A percentile compares a stretch with the other conserved stretches of the same genome.
These are phyloP conservation scores for Chironomus striatipennis DNA, from an alignment of 1,140 invertebrate genomes.

Conservation along the genomic window DNA sequence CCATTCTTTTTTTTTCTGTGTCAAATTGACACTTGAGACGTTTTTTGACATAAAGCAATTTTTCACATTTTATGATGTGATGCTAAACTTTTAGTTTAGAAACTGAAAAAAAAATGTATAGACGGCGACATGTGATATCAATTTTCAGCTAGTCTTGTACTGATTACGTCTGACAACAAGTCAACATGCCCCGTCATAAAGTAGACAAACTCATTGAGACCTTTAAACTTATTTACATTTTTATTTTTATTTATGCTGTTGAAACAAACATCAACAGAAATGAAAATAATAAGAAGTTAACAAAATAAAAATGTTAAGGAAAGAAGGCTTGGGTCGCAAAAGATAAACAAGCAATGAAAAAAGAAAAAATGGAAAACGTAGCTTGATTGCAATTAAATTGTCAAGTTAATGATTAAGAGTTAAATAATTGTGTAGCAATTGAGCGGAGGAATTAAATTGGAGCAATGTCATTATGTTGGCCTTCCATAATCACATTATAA, in stretches of 20 bases:
- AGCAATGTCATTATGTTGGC: slow-evolving; percentile 11
- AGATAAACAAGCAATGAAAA: too few relatives aligned
- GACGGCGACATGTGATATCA: too few relatives aligned
- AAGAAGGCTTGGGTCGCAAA: neutral
- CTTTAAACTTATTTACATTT: neutral
- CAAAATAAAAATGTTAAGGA: neutral
- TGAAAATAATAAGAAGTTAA: neutral
- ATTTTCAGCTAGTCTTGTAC: too few relatives aligned
- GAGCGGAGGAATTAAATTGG: neutral
- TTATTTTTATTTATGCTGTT: neutral
- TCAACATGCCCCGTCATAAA: too few relatives aligned
- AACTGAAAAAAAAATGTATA: too few relatives aligned
- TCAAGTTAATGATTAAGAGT: slow-evolving; percentile 7
- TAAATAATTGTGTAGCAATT: slow-evolving; percentile 1
- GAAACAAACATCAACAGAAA: neutral
- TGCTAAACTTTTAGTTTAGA: too few relatives aligned
- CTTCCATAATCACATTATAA: slow-evolving; percentile 14
- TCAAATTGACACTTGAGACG: neutral
- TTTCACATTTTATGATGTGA: neutral
- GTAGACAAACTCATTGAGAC: too few relatives aligned
- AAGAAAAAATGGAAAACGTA: neutral
- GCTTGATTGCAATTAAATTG: slow-evolving; percentile 13
- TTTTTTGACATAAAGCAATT: neutral
- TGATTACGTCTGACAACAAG: too few relatives aligned
- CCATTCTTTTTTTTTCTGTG: neutral